These are phyloP conservation scores for Heliothis peltigera DNA, from an alignment of 2,888 invertebrate species.

Conservation along the genomic window DNA sequence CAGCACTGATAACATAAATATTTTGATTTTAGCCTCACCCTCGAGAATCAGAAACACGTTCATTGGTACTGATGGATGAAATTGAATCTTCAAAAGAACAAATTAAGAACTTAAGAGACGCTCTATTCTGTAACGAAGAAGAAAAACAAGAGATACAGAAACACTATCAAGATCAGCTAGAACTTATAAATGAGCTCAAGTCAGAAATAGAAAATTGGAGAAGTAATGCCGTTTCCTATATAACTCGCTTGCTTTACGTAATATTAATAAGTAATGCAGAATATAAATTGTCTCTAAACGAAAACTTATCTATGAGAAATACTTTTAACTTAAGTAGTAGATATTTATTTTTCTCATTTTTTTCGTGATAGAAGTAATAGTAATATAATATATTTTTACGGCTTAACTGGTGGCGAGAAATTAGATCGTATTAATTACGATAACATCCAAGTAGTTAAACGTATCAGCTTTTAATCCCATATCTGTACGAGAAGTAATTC, in stretches of 20 bases:
- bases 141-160: conserved; percentile 79
- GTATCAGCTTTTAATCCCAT: too few species aligned
- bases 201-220: conserved; percentile 81
- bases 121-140: conserved; percentile 76
- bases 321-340: too few species aligned
- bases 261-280: too few species aligned
- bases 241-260: too few species aligned
- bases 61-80: conserved; percentile 76
- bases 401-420: too few species aligned
- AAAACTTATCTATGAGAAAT: background rate
- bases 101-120: conserved; percentile 76
- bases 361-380: too few species aligned
- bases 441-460: too few species aligned
- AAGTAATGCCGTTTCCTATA: conserved; percentile 66
- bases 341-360: too few species aligned
- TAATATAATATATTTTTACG: too few species aligned
- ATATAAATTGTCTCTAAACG: background rate
- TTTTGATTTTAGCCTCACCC: conserved; percentile 45
- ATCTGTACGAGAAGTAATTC: too few species aligned
- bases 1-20: too few species aligned
- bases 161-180: conserved; percentile 76
- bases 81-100: conserved; percentile 80
- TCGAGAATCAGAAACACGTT: conserved; percentile 63
- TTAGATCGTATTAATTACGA: too few species aligned
- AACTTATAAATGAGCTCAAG: conserved; percentile 76